Percentiles rank a stretch among this genome's conserved stretches.
Evolutionary conservation across 2,797 vertebrate species (phyloP).

Genomic region (Crax fasciolata): DNA sequence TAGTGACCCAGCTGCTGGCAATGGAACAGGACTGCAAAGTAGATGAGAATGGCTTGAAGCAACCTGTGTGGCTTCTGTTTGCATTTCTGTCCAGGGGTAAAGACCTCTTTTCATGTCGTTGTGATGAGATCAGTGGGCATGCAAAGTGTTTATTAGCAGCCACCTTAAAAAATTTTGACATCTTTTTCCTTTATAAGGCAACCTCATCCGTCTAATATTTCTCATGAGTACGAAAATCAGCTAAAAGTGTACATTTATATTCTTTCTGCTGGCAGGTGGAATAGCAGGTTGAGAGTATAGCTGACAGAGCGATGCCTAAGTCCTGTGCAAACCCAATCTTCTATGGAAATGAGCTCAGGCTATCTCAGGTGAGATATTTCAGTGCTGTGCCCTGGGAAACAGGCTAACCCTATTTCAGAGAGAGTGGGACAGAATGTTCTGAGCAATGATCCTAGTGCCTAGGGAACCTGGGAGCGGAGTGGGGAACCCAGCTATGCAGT

Average conservation of each 20-base stretch:
- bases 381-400: neutral
- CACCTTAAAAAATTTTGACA: neutral
- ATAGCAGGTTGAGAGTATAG: neutral
- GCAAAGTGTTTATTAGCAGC: neutral
- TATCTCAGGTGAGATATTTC: neutral
- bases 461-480: neutral
- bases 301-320: neutral
- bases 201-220: neutral
- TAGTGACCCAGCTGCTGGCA: neutral
- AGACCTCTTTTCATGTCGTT: neutral
- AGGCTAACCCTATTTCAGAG: neutral
- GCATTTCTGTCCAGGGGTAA: neutral
- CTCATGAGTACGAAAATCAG: neutral
- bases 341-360: neutral
- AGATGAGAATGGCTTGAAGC: neutral
- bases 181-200: conserved; percentile 16
- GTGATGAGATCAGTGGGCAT: neutral
- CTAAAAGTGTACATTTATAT: neutral
- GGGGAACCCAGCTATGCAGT: neutral
- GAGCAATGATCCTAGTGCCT: neutral
- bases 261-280: neutral
- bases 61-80: neutral
- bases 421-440: neutral
- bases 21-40: neutral
- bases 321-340: neutral